These are phyloP conservation scores for Tapirus indicus DNA, from an alignment of 2,797 vertebrate genomes.

Conservation along the genomic window DNA sequence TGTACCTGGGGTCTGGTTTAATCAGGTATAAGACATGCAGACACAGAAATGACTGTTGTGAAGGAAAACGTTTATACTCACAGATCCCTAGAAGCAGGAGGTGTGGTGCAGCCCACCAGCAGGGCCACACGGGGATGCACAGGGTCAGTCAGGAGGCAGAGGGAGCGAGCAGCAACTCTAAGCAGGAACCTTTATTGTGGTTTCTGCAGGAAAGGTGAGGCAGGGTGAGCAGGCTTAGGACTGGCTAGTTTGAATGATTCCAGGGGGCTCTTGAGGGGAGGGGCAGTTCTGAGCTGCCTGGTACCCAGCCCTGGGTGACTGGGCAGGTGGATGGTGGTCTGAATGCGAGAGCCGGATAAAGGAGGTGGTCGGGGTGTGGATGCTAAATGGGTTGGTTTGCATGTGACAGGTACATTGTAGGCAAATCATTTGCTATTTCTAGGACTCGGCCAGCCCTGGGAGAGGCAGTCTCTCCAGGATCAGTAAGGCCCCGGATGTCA, in stretches of 20 bases:
- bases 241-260: background rate
- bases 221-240: background rate
- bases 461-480: background rate
- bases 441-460: no score
- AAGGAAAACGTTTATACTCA: background rate
- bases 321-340: no score
- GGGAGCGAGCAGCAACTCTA: rapidly evolving
- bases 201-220: background rate
- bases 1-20: background rate
- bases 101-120: rapidly evolving
- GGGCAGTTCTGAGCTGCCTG: background rate
- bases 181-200: background rate
- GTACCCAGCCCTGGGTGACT: background rate
- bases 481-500: background rate
- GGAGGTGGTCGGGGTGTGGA: background rate
- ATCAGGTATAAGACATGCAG: background rate
- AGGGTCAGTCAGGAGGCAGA: background rate
- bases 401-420: background rate
- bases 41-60: background rate
- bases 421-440: background rate
- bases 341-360: background rate
- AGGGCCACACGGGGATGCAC: background rate
- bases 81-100: background rate
- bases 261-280: background rate
- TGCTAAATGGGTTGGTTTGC: background rate